These are phyloP conservation scores for Stomorhina lunata DNA, from an alignment of 2,888 invertebrate genomes.

Conservation along the genomic window DNA sequence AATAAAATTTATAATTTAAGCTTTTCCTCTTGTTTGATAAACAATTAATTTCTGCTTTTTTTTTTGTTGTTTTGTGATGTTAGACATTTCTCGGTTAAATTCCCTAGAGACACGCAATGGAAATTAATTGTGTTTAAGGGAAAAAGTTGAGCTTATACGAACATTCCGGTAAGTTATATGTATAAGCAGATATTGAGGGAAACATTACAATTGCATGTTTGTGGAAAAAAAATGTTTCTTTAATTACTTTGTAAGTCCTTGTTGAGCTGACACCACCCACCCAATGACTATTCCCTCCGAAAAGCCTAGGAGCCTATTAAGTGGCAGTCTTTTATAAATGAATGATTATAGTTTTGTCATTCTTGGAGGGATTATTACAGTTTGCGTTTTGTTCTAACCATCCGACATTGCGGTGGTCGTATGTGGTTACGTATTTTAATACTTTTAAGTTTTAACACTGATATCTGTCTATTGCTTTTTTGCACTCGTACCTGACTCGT, in stretches of 20 bases:
- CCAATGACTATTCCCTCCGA: background rate
- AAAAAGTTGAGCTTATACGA: constrained; percentile 29
- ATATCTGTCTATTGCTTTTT: too few relatives aligned
- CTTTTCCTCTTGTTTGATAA: constrained; percentile 7
- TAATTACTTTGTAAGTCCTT: constrained; percentile 65
- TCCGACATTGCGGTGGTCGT: constrained; percentile 51
- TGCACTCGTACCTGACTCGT: too few relatives aligned
- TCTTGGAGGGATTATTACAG: constrained; percentile 47
- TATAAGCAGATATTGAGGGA: too few relatives aligned
- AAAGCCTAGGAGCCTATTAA: background rate
- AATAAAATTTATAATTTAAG: constrained; percentile 3
- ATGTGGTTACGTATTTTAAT: constrained; percentile 67
- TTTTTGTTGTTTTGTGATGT: background rate
- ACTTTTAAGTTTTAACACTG: constrained; percentile 57
- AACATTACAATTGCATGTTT: constrained; percentile 45
- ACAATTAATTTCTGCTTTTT: constrained; percentile 1
- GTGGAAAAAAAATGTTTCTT: constrained; percentile 23
- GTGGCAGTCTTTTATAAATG: background rate
- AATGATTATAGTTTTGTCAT: background rate
- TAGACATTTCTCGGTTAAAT: constrained; percentile 1
- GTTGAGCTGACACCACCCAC: constrained; percentile 44
- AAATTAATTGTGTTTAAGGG: constrained; percentile 65
- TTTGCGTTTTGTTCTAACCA: constrained; percentile 47
- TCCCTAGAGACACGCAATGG: constrained; percentile 64
- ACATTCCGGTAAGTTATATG: constrained; percentile 13